Base-by-base conservation (phyloP, 2,113 vertebrate species). In the Gadus macrocephalus region DNA sequence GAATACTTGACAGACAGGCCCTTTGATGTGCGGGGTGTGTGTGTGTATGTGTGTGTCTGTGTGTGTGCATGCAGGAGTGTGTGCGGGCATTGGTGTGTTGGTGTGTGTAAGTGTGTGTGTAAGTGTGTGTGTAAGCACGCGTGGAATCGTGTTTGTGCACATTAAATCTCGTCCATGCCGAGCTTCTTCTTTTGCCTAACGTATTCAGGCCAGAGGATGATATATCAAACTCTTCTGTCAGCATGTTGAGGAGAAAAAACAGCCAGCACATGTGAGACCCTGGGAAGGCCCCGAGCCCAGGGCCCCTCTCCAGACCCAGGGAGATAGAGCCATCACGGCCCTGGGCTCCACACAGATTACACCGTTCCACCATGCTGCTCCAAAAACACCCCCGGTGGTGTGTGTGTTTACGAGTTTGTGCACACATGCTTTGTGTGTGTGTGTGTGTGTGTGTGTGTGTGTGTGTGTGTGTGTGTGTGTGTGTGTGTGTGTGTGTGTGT, bases 311-410 rank as follows among this genome's bases (percentile, higher is more conserved):
- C 19, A 69, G 62, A 69, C 38, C 17, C 3, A 15, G 27, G 15
- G 70, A 67, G 68, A 75, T 62, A 27, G 66, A 75, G 65, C 63
- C n/a, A 16, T 79, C 70, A 74, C 69, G 12, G 5, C 9, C 35
- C 63, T 9, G 19, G 53, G 17, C 22, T n/a, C 11, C 55, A 20
- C 17, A 9, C 55, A 77, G 27, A 76, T 80, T 62, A 56, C 38
- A 60, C 78, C 81, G 72, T 15, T 68, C 66, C 28, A 60, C 78
- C 81, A 74, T 16, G 68, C 66, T 20, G 78, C 74, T 83, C 61
- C 58, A 70, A 78, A 84, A 83, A 72, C 71, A 76, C 35, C n/a
- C n/a, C 69, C 66, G 12, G 42, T 49, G 42, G 42, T 49, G 6
- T 49, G 42, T 49, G 42, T 49, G 42, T 49, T 6, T 42, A 11